Evolutionary conservation across 2,888 invertebrate genomes (phyloP), one percentile per base, ranked within the genome.

Genomic region (Crepidodera aurea): DNA sequence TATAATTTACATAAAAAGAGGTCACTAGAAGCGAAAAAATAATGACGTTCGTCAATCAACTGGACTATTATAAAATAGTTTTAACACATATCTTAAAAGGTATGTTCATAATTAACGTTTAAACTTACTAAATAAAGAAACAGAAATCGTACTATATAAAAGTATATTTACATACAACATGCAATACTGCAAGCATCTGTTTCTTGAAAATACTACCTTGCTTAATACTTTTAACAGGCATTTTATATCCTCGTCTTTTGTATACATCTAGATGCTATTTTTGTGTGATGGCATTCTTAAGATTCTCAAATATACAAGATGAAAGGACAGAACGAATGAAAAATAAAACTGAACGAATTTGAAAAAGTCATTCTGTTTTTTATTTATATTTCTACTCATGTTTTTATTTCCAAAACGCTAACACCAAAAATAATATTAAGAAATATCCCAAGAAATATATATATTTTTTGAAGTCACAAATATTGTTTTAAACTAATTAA

Each of bases 181-280:
- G 25, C 19, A 46, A 46, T 46, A 46, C 10, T n/a, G 13, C 25
- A 25, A 22, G 18, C 22, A 46, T 50, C 50, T 50, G 50, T 50
- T 50, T 32, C 32, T 16, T 22, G 25, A 13, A 46, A 46, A 22
- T 22, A 22, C 22, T 13, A 13, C 12, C 37, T 37, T 2, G 12
- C 13, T 37, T 12, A 37, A 37, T 37, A 37, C 37, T 37, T 39
- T 53, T 27, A 25, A 53, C 27, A 40, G 34, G 48, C 27, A 56
- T 48, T 56, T 46, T 34, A 56, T 37, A 48, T 56, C 48, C 46
- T 29, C 18, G 18, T 29, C 46, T 29, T 56, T 29, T 56, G 56
- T 56, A 55, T 19, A 56, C 37, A 56, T 46, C 22, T 16, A 56
- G 37, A 8, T 46, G 46, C 56, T 56, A 56, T 56, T 56, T 56